Conservation (phyloP, 2,797 vertebrate genomes). For the Scleropages formosus region DNA sequence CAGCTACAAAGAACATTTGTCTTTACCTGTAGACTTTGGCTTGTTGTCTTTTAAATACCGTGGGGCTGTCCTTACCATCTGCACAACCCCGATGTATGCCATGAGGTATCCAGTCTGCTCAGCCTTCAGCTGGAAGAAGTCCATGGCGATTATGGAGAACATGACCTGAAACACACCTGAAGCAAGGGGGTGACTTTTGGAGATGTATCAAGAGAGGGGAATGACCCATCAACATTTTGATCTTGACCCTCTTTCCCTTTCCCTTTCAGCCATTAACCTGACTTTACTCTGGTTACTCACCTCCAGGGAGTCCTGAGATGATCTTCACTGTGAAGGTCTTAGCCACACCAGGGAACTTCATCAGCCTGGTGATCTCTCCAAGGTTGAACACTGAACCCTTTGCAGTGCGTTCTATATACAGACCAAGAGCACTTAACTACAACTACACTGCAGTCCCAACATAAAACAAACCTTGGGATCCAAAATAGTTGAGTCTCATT, state of each 20-base stretch:
- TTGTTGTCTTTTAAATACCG: no score
- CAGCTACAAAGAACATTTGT: no score
- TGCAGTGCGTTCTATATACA: conserved; percentile 40
- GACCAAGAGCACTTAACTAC: conserved; percentile 5
- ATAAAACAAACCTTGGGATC: background rate
- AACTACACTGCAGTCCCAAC: background rate
- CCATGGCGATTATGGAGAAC: conserved; percentile 87
- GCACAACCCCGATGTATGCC: conserved; percentile 83
- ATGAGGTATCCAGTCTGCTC: conserved; percentile 82
- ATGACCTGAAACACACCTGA: conserved; percentile 88
- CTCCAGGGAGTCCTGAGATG: conserved; percentile 77
- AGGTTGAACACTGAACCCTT: conserved; percentile 74
- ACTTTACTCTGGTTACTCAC: conserved; percentile 59
- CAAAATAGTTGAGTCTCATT: background rate
- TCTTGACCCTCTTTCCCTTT: background rate
- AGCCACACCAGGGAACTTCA: conserved; percentile 78
- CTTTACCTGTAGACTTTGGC: no score
- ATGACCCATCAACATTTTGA: background rate
- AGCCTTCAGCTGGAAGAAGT: conserved; percentile 84
- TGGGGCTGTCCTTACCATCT: conserved; percentile 94
- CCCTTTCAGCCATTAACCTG: background rate
- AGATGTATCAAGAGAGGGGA: background rate
- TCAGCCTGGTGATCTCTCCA: conserved; percentile 74
- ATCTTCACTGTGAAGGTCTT: conserved; percentile 82
- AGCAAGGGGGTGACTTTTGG: conserved; percentile 5